These are phyloP conservation scores for Syncerus caffer DNA, from an alignment of 2,797 vertebrate genomes.

Conservation along the genomic window DNA sequence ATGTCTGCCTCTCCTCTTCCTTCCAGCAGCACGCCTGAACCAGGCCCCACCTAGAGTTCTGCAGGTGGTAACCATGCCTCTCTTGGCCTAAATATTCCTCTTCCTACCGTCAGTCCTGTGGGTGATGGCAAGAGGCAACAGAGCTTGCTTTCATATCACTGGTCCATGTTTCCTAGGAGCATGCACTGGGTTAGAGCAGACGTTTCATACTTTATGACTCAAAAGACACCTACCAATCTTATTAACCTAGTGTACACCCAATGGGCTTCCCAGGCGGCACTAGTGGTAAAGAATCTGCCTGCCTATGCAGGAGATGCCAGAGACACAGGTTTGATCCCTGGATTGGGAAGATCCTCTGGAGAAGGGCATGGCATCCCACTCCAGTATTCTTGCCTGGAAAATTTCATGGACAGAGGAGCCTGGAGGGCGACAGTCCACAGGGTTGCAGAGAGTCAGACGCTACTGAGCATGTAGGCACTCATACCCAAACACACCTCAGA, in stretches of 20 bases:
- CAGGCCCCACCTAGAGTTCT: background rate
- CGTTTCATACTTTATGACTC: background rate
- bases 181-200: background rate
- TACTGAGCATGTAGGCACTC: background rate
- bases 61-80: too few species aligned
- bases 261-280: background rate
- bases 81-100: background rate
- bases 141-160: background rate
- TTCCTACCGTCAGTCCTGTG: background rate
- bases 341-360: background rate
- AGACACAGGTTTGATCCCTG: background rate
- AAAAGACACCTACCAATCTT: background rate
- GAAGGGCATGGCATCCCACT: background rate
- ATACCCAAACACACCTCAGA: background rate
- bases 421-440: background rate
- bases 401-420: background rate
- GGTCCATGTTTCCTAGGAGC: background rate
- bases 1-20: background rate
- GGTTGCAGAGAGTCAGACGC: background rate
- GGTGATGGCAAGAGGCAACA: background rate
- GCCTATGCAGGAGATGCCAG: background rate
- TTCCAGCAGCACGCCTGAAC: background rate
- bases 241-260: background rate
- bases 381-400: background rate
- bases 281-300: background rate